Evolutionary conservation across 2,797 vertebrate genomes (phyloP).

Genomic region (Periparus ater): DNA sequence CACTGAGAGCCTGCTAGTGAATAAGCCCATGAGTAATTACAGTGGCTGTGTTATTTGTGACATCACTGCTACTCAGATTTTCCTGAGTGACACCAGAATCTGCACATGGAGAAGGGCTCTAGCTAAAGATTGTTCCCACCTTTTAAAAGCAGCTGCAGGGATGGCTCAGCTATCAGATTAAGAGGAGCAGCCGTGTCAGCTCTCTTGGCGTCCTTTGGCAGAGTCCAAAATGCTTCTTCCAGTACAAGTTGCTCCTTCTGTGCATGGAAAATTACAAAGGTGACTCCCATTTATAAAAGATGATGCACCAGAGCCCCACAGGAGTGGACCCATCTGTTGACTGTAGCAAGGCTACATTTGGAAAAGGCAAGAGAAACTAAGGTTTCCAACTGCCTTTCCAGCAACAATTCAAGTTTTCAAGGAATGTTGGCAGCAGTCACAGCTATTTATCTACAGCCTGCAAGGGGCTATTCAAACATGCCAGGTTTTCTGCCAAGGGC

Average conservation of each 20-base stretch:
- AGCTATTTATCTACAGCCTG: not conserved
- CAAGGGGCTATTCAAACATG: not conserved
- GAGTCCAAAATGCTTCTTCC: slow-evolving; percentile 37
- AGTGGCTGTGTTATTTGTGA: not conserved
- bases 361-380: not conserved
- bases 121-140: not conserved
- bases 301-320: slow-evolving; percentile 6
- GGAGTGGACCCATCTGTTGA: not conserved
- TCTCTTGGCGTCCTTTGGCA: not conserved
- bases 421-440: not conserved
- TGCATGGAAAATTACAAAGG: slow-evolving; percentile 51
- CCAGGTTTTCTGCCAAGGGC: slow-evolving; percentile 8
- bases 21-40: not conserved
- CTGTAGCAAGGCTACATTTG: not conserved
- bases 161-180: slow-evolving; percentile 39
- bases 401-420: slow-evolving; percentile 4
- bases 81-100: slow-evolving; percentile 40
- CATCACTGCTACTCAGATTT: not conserved
- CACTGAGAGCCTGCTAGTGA: not conserved
- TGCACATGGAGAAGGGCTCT: not conserved
- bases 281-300: slow-evolving; percentile 63
- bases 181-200: not conserved
- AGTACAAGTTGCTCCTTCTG: slow-evolving; percentile 25
- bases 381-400: slow-evolving; percentile 3
- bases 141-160: slow-evolving; percentile 40